A percentile compares a stretch with the other conserved stretches of the same genome.
Evolutionary conservation across 2,888 invertebrate species (phyloP).

Genomic region (Troides helena): DNA sequence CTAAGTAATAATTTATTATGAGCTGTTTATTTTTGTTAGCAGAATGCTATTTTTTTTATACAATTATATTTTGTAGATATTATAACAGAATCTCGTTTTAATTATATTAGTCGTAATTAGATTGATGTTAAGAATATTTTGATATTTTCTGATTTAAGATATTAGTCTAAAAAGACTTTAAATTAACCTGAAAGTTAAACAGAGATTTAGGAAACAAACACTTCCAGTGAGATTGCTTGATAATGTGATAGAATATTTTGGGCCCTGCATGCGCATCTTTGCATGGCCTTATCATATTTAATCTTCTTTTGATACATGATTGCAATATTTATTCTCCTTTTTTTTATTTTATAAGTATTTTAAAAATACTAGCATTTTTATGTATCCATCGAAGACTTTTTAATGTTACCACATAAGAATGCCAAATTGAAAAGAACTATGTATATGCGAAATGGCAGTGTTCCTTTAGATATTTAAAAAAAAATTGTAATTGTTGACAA

Average conservation of each 20-base stretch:
- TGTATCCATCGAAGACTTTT: background rate
- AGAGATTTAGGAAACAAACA: too few species aligned
- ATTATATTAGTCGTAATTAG: background rate
- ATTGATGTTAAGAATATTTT: too few species aligned
- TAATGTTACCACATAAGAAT: background rate
- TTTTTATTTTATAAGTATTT: too few species aligned
- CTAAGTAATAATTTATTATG: too few species aligned
- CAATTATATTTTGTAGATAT: background rate
- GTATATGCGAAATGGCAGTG: background rate
- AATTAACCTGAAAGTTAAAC: too few species aligned
- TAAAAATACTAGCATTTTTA: background rate
- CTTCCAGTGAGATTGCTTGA: slow-evolving; percentile 18
- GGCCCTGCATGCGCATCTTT: slow-evolving; percentile 16
- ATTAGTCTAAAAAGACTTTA: too few species aligned
- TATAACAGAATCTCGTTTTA: slow-evolving; percentile 4
- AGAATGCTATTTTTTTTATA: too few species aligned
- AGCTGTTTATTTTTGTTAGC: too few species aligned
- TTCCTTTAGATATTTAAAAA: too few species aligned
- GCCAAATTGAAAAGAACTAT: background rate
- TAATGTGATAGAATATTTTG: slow-evolving; percentile 2
- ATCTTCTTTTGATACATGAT: slow-evolving; percentile 3
- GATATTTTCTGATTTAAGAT: too few species aligned
- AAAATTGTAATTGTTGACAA: too few species aligned
- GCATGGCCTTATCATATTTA: slow-evolving; percentile 19
- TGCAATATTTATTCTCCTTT: background rate